Evolutionary conservation across 1,140 invertebrate species (phyloP).

Genomic region (Drosophila gunungcola): DNA sequence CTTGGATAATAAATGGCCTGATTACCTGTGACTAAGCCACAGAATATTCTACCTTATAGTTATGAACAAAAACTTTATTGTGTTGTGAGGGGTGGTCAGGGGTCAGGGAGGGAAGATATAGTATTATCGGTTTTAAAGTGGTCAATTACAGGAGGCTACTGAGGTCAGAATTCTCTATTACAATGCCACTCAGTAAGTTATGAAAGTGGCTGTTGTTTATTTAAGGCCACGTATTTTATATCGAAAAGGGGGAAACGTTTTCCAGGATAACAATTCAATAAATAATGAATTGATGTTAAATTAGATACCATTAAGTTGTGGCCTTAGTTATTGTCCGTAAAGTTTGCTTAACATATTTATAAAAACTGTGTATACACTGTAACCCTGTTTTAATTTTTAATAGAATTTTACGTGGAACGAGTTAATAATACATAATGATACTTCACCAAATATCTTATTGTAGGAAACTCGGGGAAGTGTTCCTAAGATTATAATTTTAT

Average conservation of each 20-base stretch:
- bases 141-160: constrained; percentile 23
- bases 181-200: constrained; percentile 6
- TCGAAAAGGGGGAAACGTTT: neutral
- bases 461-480: no score
- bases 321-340: no score
- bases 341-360: no score
- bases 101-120: constrained; percentile 2
- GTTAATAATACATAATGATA: no score
- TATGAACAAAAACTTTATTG: constrained; percentile 11
- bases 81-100: neutral
- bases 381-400: no score
- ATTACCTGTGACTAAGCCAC: constrained; percentile 52
- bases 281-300: no score
- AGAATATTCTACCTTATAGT: constrained; percentile 34
- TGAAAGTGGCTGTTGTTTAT: constrained; percentile 10
- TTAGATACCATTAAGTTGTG: no score
- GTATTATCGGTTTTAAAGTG: constrained; percentile 22
- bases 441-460: no score
- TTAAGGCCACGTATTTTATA: neutral
- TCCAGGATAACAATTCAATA: neutral
- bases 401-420: no score
- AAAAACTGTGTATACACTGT: no score
- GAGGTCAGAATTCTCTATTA: constrained; percentile 22
- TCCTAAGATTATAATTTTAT: no score
- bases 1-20: constrained; percentile 50